A percentile compares a stretch with the other conserved stretches of the same genome.
phyloP scores from a whole-genome alignment of 53 echinoderm and acorn worm genomes.

The Astropecten irregularis region DNA sequence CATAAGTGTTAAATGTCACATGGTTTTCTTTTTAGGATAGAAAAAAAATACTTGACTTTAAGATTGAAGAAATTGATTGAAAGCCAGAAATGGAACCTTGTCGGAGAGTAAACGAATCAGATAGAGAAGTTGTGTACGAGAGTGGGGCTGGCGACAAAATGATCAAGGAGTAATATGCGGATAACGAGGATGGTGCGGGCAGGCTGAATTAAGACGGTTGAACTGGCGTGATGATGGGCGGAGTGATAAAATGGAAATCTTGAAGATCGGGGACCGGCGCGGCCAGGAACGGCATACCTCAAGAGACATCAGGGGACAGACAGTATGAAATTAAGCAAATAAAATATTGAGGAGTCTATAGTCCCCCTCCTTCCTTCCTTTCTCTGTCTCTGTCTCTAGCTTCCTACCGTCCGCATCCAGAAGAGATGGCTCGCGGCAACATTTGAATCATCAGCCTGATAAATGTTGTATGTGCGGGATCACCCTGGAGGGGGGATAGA shows the following conservation, averaged over 20 bases:
- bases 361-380: neutral
- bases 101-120: neutral
- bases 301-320: constrained; percentile 12
- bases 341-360: constrained; percentile 34
- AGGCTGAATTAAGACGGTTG: neutral
- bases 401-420: too few species aligned
- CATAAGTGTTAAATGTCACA: too few species aligned
- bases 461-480: constrained; percentile 48
- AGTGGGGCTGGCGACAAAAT: constrained; percentile 18
- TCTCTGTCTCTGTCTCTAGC: too few species aligned
- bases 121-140: neutral
- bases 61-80: too few species aligned
- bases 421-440: constrained; percentile 40
- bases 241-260: constrained; percentile 24
- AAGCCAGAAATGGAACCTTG: too few species aligned
- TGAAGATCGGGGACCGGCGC: too few species aligned
- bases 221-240: neutral
- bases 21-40: too few species aligned
- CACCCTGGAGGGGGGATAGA: constrained; percentile 16
- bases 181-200: constrained; percentile 11
- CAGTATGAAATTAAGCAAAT: constrained; percentile 32
- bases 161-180: constrained; percentile 27
- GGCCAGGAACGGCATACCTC: constrained; percentile 5
- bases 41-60: too few species aligned
- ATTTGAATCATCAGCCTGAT: constrained; percentile 57